These are phyloP conservation scores for Muricea muricata DNA, from an alignment of 92 coral and sea anemone species.

Conservation along the genomic window DNA sequence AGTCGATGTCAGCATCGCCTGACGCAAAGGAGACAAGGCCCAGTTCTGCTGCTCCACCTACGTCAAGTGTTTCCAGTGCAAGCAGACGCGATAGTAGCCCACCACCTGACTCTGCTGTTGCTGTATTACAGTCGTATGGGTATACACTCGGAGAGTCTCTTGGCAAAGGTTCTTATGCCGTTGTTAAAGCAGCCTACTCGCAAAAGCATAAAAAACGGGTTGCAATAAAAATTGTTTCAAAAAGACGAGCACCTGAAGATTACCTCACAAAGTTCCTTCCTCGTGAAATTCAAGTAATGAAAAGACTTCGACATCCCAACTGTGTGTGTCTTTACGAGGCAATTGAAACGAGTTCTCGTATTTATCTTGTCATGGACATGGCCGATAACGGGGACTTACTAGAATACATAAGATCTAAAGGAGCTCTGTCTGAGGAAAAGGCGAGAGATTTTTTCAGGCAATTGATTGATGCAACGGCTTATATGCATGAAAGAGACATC, in stretches of 20 bases:
- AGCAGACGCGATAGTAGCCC: slow-evolving; percentile 29
- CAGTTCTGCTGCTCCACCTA: slow-evolving; percentile 42
- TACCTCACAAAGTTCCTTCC: slow-evolving; percentile 96
- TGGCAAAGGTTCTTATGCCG: slow-evolving; percentile 97
- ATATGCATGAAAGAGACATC: slow-evolving; percentile 84
- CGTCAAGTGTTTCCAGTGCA: slow-evolving; percentile 33
- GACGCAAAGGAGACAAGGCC: slow-evolving; percentile 42
- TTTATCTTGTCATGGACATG: slow-evolving; percentile 89
- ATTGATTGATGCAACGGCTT: slow-evolving; percentile 83
- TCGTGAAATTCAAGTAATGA: slow-evolving; percentile 98
- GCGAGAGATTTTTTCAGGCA: slow-evolving; percentile 90
- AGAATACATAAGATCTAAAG: slow-evolving; percentile 89
- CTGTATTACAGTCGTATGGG: slow-evolving; percentile 90
- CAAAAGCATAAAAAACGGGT: slow-evolving; percentile 88
- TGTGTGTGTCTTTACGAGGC: slow-evolving; percentile 92
- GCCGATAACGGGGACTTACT: slow-evolving; percentile 97
- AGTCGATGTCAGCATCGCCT: slow-evolving; percentile 77
- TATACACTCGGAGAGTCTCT: slow-evolving; percentile 93
- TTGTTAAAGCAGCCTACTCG: slow-evolving; percentile 93
- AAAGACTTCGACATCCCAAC: slow-evolving; percentile 87
- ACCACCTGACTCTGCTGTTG: slow-evolving; percentile 84
- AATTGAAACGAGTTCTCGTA: slow-evolving; percentile 94
- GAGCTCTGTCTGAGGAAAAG: slow-evolving; percentile 87
- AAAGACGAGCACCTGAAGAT: slow-evolving; percentile 94
- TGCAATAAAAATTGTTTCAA: slow-evolving; percentile 88